Evolutionary conservation across 2,113 vertebrate genomes (phyloP).

Genomic region (Silurus asotus): DNA sequence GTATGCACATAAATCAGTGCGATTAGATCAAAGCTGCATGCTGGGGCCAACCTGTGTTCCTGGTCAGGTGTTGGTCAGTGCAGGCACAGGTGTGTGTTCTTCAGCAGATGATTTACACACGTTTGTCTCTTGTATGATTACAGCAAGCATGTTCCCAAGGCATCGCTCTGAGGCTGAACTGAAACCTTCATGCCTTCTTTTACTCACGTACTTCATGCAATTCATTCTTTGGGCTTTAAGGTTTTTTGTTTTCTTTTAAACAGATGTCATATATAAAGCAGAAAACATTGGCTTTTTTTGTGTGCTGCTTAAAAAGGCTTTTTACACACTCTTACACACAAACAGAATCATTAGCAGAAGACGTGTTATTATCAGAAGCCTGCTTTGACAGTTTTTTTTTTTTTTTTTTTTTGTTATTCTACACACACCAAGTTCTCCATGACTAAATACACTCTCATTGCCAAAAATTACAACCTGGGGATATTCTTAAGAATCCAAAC

Average conservation of each 20-base stretch:
- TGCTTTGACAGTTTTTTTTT: background rate
- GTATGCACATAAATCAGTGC: conserved; percentile 34
- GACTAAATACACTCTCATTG: background rate
- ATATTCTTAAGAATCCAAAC: background rate
- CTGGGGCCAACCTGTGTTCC: conserved; percentile 38
- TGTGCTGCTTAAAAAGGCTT: background rate
- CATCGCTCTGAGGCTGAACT: conserved; percentile 38
- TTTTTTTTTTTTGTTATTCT: background rate
- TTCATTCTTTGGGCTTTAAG: background rate
- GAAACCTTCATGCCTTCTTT: background rate
- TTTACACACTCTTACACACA: background rate
- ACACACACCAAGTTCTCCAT: background rate
- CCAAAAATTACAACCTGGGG: background rate
- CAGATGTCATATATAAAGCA: conserved; percentile 28
- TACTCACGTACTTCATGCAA: background rate
- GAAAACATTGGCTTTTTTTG: background rate
- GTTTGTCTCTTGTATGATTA: conserved; percentile 50
- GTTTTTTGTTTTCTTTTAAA: conserved; percentile 16
- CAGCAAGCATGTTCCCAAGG: conserved; percentile 53
- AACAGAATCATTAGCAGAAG: background rate
- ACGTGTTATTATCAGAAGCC: background rate
- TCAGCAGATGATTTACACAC: conserved; percentile 40
- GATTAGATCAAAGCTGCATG: conserved; percentile 16
- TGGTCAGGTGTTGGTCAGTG: conserved; percentile 59
- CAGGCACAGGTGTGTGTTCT: conserved; percentile 44